Conservation (phyloP, 2,113 vertebrate genomes). For the Channa maculata region DNA sequence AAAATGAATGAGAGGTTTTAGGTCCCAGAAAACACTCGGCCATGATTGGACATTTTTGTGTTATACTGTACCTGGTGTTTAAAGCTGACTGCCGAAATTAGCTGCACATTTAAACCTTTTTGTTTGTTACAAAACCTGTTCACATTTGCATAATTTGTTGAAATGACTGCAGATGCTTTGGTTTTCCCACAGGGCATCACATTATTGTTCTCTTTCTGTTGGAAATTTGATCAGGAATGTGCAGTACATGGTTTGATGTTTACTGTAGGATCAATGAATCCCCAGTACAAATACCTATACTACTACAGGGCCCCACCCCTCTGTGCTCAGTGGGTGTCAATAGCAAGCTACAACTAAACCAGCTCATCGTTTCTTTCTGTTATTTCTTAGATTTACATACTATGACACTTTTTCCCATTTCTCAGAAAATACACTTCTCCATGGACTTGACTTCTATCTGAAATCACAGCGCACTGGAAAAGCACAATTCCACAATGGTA, state of each 20-base stretch:
- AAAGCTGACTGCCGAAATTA: too few species aligned
- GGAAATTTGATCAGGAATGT: constrained; percentile 15
- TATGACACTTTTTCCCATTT: constrained; percentile 2
- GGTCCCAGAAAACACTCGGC: constrained; percentile 1
- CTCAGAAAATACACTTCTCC: neutral
- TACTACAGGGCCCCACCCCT: too few species aligned
- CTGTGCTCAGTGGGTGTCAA: too few species aligned
- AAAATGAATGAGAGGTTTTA: constrained; percentile 42
- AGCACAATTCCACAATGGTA: neutral
- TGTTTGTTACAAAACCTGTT: neutral
- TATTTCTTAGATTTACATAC: neutral
- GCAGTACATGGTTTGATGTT: neutral
- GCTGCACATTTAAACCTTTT: too few species aligned
- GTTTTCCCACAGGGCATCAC: neutral
- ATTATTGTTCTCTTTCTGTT: neutral
- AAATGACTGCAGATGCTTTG: neutral
- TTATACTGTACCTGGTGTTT: too few species aligned
- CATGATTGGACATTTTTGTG: too few species aligned
- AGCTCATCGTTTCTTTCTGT: too few species aligned
- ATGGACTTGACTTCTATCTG: neutral
- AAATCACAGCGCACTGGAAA: constrained; percentile 1
- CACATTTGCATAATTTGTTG: constrained; percentile 2
- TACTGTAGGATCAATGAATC: neutral
- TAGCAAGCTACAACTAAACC: too few species aligned
- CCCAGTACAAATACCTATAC: too few species aligned